Evolutionary conservation across 2,888 invertebrate genomes (phyloP), one percentile per base, ranked within the genome.

Genomic region (Apomyelois bistriatella): DNA sequence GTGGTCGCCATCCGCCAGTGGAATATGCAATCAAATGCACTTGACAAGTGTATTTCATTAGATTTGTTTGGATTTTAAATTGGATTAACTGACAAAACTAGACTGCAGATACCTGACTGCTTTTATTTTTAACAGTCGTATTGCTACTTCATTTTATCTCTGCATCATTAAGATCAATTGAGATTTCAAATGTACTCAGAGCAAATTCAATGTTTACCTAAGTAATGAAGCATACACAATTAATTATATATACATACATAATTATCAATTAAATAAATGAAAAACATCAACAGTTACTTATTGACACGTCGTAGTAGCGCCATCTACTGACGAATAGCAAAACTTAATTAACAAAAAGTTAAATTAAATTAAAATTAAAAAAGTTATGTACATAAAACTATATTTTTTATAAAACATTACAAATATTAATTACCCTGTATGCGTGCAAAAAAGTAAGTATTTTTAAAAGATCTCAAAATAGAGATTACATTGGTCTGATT

Each of bases 301-400:
- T 6, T 41, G 16, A 35, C 1, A 8, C 9, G 15, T 35, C 36
- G 30, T 1, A 7, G 12, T 40, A 38, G 22, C 76, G 85, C 81
- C 88, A 86, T 82, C 88, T 86, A 68, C 70, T 64, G 75, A 53
- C 58, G 74, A 73, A 74, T 85, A 85, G 88, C 76, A 30, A 1
- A 60, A 68, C 60, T 59, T 56, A 38, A 10, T 32, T 28, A 5
- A 28, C 3, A 28, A 28, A 7, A 28, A 28, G 28, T 38, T 3
- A 15, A 15, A n/a, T n/a, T n/a, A n/a, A n/a, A n/a, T n/a, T n/a
- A n/a, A n/a, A n/a, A n/a, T n/a, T n/a, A n/a, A n/a, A n/a, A n/a
- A n/a, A n/a, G n/a, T n/a, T n/a, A n/a, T n/a, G n/a, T n/a, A n/a
- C n/a, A n/a, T n/a, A n/a, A n/a, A n/a, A n/a, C n/a, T n/a, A n/a